Percentiles rank a stretch among this genome's conserved stretches.
These are phyloP conservation scores for Callaeas wilsoni DNA, from an alignment of 2,113 vertebrate species.

Conservation along the genomic window DNA sequence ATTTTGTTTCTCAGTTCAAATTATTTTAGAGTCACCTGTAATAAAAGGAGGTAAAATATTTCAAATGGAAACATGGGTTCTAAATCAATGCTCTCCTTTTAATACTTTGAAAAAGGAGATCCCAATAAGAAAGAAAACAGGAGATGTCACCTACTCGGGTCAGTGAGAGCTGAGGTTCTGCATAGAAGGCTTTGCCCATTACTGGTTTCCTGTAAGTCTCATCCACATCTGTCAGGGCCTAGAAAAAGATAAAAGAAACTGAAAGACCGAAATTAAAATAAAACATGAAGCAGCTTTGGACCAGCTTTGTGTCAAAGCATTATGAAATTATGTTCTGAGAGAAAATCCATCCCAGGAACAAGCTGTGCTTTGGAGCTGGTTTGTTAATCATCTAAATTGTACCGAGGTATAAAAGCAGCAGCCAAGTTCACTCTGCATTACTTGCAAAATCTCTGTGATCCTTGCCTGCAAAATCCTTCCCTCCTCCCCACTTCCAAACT, in stretches of 20 bases:
- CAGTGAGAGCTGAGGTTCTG: slow-evolving; percentile 89
- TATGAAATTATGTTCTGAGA: not conserved
- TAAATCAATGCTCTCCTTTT: not conserved
- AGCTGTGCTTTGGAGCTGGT: not conserved
- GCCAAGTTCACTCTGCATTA: not conserved
- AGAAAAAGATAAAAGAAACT: not conserved
- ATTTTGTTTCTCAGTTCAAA: not conserved
- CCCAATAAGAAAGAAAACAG: not conserved
- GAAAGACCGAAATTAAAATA: not conserved
- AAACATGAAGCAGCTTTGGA: not conserved
- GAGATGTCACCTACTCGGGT: slow-evolving; percentile 76
- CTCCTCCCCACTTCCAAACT: not conserved
- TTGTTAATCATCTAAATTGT: not conserved
- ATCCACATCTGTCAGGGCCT: slow-evolving; percentile 97
- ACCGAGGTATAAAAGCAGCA: not conserved
- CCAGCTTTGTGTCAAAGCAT: not conserved
- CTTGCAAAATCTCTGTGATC: not conserved
- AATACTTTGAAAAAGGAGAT: not conserved
- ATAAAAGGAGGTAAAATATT: not conserved
- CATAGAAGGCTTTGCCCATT: slow-evolving; percentile 87
- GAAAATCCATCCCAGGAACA: not conserved
- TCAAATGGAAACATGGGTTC: not conserved
- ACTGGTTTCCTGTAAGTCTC: slow-evolving; percentile 95
- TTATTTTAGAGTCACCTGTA: not conserved
- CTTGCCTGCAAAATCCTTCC: not conserved